A percentile compares a stretch with the other conserved stretches of the same genome.
Evolutionary conservation across 2,888 invertebrate species (phyloP).

Genomic region (Acrobasis repandana): DNA sequence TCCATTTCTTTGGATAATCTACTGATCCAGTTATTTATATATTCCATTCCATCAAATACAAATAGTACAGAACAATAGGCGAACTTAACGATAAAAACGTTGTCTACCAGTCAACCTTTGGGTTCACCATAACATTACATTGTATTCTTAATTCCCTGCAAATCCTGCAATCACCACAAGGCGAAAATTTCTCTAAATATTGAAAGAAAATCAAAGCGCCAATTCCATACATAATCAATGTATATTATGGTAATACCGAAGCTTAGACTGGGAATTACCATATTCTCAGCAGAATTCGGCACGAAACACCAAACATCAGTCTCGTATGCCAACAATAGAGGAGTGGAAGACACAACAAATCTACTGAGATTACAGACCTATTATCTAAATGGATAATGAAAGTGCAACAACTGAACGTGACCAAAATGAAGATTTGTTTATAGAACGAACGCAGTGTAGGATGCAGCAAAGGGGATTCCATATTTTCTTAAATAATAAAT

Average conservation of each 20-base stretch:
- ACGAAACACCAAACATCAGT: constrained; percentile 5
- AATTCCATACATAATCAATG: constrained; percentile 1
- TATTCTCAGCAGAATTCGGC: constrained; percentile 6
- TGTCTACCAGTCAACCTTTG: no score
- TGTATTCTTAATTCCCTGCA: no score
- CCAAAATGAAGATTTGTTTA: not conserved
- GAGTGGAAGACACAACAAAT: constrained; percentile 6
- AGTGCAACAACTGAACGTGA: not conserved
- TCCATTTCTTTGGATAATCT: no score
- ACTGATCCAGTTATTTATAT: no score
- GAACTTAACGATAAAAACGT: no score
- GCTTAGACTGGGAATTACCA: constrained; percentile 9
- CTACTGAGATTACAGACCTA: not conserved
- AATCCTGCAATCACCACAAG: not conserved
- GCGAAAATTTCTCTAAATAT: not conserved
- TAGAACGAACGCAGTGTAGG: not conserved
- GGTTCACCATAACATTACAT: no score
- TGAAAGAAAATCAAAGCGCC: not conserved
- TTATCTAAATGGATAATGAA: not conserved
- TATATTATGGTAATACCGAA: constrained; percentile 10
- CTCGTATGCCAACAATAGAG: not conserved
- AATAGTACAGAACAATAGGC: no score
- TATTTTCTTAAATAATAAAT: no score
- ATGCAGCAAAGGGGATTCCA: no score
- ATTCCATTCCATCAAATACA: no score